A percentile compares a stretch with the other conserved stretches of the same genome.
phyloP scores from a whole-genome alignment of 2,797 vertebrate genomes.

The Pseudochaenichthys georgianus region DNA sequence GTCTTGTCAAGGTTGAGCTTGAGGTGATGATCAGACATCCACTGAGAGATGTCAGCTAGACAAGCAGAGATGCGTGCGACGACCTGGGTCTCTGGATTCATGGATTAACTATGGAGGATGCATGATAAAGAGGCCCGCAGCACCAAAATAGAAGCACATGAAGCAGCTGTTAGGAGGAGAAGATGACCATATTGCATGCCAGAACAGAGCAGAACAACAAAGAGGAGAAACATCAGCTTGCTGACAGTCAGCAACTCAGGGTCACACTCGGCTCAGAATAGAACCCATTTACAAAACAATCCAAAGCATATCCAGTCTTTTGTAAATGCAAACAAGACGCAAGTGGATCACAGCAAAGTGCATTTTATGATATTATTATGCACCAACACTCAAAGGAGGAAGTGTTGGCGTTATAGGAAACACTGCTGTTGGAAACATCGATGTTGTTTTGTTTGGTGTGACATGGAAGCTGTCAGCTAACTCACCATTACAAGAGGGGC shows the following conservation, averaged over 20 bases:
- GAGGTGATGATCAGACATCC: too few relatives aligned
- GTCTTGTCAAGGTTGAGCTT: too few relatives aligned
- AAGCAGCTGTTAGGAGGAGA: conserved; percentile 66
- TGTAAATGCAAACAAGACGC: conserved; percentile 65
- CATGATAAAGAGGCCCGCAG: conserved; percentile 54
- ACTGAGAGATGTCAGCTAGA: too few relatives aligned
- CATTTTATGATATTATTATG: conserved; percentile 68
- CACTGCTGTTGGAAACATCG: conserved; percentile 33
- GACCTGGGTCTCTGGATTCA: background rate
- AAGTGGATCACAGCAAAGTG: conserved; percentile 68
- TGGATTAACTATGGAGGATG: conserved; percentile 69
- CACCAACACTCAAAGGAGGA: conserved; percentile 45
- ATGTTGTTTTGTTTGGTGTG: conserved; percentile 33
- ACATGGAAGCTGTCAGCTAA: conserved; percentile 39
- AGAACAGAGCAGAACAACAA: conserved; percentile 65
- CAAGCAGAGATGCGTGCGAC: too few relatives aligned
- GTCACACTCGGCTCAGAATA: conserved; percentile 77
- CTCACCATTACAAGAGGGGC: conserved; percentile 95
- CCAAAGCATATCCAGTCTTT: conserved; percentile 55
- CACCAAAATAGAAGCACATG: conserved; percentile 67
- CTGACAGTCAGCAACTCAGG: conserved; percentile 75
- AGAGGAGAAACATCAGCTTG: conserved; percentile 66
- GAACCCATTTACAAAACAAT: conserved; percentile 72
- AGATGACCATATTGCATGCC: conserved; percentile 68
- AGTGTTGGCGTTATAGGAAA: conserved; percentile 47